Base-by-base conservation (phyloP, 2,888 invertebrate species). In the Parapristionchus giblindavisi region DNA sequence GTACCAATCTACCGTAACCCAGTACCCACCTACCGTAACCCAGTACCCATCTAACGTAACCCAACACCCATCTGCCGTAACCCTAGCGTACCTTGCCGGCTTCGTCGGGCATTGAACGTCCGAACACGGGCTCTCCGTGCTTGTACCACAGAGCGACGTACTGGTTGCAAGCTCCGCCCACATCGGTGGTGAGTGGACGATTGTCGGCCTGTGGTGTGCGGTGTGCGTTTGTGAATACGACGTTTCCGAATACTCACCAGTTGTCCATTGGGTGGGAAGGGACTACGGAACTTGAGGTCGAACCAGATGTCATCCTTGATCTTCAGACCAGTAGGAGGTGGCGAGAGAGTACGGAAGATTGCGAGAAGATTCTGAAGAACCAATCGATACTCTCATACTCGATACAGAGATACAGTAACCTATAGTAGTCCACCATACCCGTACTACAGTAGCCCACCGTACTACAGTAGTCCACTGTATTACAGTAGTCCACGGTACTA, bases 71-170 rank as follows among this genome's bases (percentile, higher is more conserved):
- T 8, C 29, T 65, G 43, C 63, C 24, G 63, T 65, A 65, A 6
- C 43, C 63, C 61, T n/a, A 61, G 27, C 27, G 54, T 56, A 75
- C 78, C 77, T 82, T 83, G 34, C 78, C 81, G 32, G 78, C 77
- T 14, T 58, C 51, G 63, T 75, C 79, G 43, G 81, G 81, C 68
- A 80, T 82, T 29, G 82, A 79, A 34, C 82, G 74, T 8, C 82
- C 82, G 68, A 83, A 82, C 38, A 83, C 80, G 21, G 83, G 83
- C 29, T 83, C 79, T 54, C 83, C 83, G 77, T 83, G 83, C 65
- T 82, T 82, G 78, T 83, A 83, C 83, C 83, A 83, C 29, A 83
- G 79, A 5, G 82, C 83, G 52, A 83, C 81, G 77, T 81, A 82
- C 74, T 75, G 76, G 43, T 81, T 80, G 77, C 78, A 77, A 65